Evolutionary conservation across 2,888 invertebrate genomes (phyloP), one percentile per base, ranked within the genome.

Genomic region (Margaritifera margaritifera): DNA sequence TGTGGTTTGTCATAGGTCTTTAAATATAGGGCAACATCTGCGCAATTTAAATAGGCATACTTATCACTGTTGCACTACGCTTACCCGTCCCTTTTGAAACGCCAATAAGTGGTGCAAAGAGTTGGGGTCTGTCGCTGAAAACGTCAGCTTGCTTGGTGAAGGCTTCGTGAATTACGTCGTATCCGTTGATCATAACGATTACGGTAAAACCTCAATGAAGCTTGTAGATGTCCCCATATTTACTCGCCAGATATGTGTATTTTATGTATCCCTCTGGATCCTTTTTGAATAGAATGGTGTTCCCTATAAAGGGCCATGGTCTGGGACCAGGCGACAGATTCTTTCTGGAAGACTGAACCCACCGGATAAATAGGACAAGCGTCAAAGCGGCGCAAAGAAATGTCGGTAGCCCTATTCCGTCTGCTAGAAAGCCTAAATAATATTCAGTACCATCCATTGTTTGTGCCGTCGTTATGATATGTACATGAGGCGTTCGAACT

Each of bases 51-150:
- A n/a, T n/a, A n/a, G n/a, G n/a, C n/a, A n/a, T n/a, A n/a, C n/a
- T n/a, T n/a, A 42, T 1, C 42, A 42, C 15, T 42, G 42, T 42
- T 42, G 11, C 15, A 11, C 15, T 11, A 42, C 11, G 42, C 52
- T 62, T 59, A 78, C 80, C 80, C 60, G 80, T 81, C 64, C 80
- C 80, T 52, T 79, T 81, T 4, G 80, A 77, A 6, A 81, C 80
- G 25, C 80, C 80, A 54, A 81, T 79, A 4, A 81, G 71, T 3
- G 80, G 79, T 6, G 78, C 79, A 69, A 79, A 81, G 52, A 81
- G 56, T 63, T 81, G 79, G 2, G 80, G 80, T 60, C 80, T 74
- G 63, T 81, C 80, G 2, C 79, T 81, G 53, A 81, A 81, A 25
- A 74, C 68, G n/a, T 75, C 76, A 18, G 79, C 70, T 65, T 79